Percentiles rank a stretch among this genome's conserved stretches.
Conservation (phyloP, 2,797 vertebrate genomes). For the Hypotaenidia philippensis region DNA sequence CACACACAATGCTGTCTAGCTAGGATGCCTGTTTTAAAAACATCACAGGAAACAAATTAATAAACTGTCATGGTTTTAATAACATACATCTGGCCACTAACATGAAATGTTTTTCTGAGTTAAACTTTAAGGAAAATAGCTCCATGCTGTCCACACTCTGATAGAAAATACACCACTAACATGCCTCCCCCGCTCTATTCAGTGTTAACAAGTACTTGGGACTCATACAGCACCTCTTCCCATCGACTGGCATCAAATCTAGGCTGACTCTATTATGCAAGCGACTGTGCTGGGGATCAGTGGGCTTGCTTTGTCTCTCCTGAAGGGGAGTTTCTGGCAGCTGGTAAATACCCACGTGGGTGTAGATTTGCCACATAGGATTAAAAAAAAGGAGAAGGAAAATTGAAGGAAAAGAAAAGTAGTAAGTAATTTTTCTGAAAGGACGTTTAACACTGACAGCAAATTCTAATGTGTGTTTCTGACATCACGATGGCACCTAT, state of each 20-base stretch:
- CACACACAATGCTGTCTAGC: not conserved
- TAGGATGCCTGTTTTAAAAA: not conserved
- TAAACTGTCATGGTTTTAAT: not conserved
- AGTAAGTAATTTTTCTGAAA: constrained; percentile 39
- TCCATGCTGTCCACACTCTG: not conserved
- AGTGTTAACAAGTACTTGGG: not conserved
- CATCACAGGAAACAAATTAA: not conserved
- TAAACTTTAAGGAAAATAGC: not conserved
- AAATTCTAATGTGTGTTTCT: constrained; percentile 7
- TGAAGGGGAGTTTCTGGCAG: not conserved
- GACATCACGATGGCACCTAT: not conserved
- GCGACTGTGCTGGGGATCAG: not conserved
- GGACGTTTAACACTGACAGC: constrained; percentile 23
- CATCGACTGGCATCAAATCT: not conserved
- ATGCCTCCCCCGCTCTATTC: not conserved
- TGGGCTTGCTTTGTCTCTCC: not conserved
- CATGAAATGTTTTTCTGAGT: not conserved
- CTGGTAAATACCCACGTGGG: not conserved
- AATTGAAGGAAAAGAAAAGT: constrained; percentile 4
- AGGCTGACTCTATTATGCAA: not conserved
- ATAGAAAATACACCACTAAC: not conserved
- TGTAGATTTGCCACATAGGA: not conserved
- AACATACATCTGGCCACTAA: not conserved
- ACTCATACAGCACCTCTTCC: not conserved
- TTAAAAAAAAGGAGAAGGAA: constrained; percentile 39